Evolutionary conservation across 2,113 vertebrate species (phyloP).

Genomic region (Thalassarche chlororhynchos): DNA sequence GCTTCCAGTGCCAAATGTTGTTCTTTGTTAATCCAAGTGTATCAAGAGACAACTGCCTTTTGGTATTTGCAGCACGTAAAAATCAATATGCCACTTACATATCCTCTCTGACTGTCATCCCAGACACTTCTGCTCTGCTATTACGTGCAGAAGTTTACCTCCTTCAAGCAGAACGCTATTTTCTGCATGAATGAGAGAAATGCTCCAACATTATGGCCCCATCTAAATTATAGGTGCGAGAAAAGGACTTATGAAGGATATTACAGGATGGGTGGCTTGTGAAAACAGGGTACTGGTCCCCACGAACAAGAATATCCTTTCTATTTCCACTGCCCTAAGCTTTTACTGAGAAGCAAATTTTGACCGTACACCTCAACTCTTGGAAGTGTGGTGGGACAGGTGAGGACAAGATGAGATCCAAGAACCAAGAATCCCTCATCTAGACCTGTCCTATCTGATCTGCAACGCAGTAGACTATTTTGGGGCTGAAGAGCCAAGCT

Average conservation of each 20-base stretch:
- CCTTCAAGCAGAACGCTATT: not conserved
- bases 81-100: not conserved
- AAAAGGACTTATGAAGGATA: not conserved
- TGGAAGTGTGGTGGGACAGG: not conserved
- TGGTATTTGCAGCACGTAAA: not conserved
- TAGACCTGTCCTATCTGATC: not conserved
- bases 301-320: not conserved
- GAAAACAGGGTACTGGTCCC: not conserved
- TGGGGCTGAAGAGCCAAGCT: not conserved
- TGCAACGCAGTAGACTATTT: not conserved
- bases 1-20: not conserved
- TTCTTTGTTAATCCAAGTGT: not conserved
- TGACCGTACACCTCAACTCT: not conserved
- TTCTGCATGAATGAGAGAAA: not conserved
- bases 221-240: not conserved
- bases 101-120: not conserved
- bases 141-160: not conserved
- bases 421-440: not conserved
- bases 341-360: not conserved
- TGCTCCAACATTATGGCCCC: not conserved
- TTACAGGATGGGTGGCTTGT: not conserved
- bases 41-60: not conserved
- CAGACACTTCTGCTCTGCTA: conserved; percentile 3
- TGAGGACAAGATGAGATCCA: not conserved
- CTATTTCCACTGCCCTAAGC: not conserved